phyloP scores from a whole-genome alignment of 2,888 invertebrate genomes.

The Orthosia gothica region DNA sequence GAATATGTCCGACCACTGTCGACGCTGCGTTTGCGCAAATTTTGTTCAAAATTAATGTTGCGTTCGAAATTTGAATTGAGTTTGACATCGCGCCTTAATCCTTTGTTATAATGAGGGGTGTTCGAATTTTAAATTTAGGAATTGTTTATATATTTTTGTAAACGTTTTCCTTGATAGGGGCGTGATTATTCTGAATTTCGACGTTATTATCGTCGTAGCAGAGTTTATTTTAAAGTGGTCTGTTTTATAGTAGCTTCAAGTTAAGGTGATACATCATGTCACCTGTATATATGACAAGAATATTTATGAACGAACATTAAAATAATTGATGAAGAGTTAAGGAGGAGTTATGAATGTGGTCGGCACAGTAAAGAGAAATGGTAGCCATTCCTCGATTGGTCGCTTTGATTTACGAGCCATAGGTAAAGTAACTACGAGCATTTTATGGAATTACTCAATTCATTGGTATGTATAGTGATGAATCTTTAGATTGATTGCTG shows the following conservation, averaged over 20 bases:
- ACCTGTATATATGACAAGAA: slow-evolving; percentile 60
- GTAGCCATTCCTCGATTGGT: slow-evolving; percentile 58
- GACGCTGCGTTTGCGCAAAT: slow-evolving; percentile 58
- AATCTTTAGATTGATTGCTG: slow-evolving; percentile 34
- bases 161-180: slow-evolving; percentile 4
- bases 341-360: slow-evolving; percentile 64
- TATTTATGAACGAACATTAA: slow-evolving; percentile 70
- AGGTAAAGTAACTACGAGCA: slow-evolving; percentile 26
- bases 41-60: slow-evolving; percentile 56
- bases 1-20: slow-evolving; percentile 63
- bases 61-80: slow-evolving; percentile 27
- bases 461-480: slow-evolving; percentile 30
- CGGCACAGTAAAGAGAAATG: slow-evolving; percentile 61
- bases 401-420: slow-evolving; percentile 40
- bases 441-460: slow-evolving; percentile 51
- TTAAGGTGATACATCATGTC: slow-evolving; percentile 32
- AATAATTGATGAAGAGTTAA: slow-evolving; percentile 70
- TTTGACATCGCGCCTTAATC: slow-evolving; percentile 34
- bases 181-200: neutral
- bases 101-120: slow-evolving; percentile 45
- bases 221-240: slow-evolving; percentile 22
- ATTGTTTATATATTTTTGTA: slow-evolving; percentile 39
- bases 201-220: neutral
- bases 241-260: slow-evolving; percentile 17
- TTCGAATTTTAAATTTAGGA: slow-evolving; percentile 32